phyloP scores from a whole-genome alignment of 2,797 vertebrate genomes.

The Enteromius viviparus region DNA sequence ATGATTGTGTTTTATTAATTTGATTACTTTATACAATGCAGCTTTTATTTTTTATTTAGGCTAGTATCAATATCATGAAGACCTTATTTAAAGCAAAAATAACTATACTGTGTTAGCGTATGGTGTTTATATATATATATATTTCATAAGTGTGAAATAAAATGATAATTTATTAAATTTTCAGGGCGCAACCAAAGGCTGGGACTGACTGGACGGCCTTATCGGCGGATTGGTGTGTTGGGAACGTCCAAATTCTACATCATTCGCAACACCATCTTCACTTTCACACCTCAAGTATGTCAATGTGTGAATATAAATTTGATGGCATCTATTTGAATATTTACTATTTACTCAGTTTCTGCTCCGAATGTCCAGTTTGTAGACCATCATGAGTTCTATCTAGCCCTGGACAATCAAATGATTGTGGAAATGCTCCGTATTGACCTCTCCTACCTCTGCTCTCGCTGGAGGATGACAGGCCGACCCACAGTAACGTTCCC shows the following conservation, averaged over 20 bases:
- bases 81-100: too few relatives aligned
- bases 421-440: constrained; percentile 97
- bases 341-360: not conserved
- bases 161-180: too few relatives aligned
- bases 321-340: not conserved
- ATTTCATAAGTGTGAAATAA: too few relatives aligned
- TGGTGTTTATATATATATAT: too few relatives aligned
- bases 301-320: not conserved
- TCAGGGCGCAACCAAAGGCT: constrained; percentile 91
- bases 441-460: constrained; percentile 93
- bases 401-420: constrained; percentile 96
- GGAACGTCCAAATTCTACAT: constrained; percentile 96
- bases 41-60: too few relatives aligned
- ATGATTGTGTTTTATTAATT: too few relatives aligned
- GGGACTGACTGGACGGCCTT: constrained; percentile 90
- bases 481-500: constrained; percentile 92
- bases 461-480: constrained; percentile 95
- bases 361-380: constrained; percentile 81
- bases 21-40: too few relatives aligned
- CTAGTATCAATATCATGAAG: too few relatives aligned
- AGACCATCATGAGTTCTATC: constrained; percentile 95
- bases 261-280: constrained; percentile 89
- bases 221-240: constrained; percentile 91
- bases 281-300: constrained; percentile 92
- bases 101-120: too few relatives aligned